A percentile compares a stretch with the other conserved stretches of the same genome.
These are phyloP conservation scores for Temnothorax unifasciatus DNA, from an alignment of 2,888 invertebrate species.

Conservation along the genomic window DNA sequence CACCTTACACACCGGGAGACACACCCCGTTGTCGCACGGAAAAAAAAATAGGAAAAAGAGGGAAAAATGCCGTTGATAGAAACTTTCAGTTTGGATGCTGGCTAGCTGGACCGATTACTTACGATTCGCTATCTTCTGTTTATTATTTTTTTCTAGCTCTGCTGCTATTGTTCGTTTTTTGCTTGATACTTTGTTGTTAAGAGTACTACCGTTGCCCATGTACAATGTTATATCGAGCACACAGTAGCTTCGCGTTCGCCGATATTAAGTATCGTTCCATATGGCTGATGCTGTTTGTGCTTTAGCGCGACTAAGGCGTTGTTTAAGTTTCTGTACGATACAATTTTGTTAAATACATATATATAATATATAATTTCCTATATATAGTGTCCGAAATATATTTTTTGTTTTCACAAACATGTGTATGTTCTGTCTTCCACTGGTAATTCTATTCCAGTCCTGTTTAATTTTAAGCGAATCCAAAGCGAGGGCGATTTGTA, in stretches of 20 bases:
- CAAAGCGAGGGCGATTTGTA: conserved; percentile 18
- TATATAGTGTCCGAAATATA: conserved; percentile 61
- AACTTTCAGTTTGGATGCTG: conserved; percentile 62
- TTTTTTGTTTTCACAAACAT: conserved; percentile 65
- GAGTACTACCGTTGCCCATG: conserved; percentile 40
- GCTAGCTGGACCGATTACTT: conserved; percentile 60
- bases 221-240: conserved; percentile 47
- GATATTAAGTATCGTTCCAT: conserved; percentile 48
- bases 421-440: conserved; percentile 45
- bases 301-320: conserved; percentile 54
- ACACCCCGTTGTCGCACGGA: conserved; percentile 16
- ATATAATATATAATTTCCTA: conserved; percentile 58
- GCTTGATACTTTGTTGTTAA: conserved; percentile 51
- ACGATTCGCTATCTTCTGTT: conserved; percentile 39
- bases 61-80: conserved; percentile 58
- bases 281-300: conserved; percentile 53
- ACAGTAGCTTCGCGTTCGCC: conserved; percentile 50
- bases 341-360: conserved; percentile 55
- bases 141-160: conserved; percentile 31
- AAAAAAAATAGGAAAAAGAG: conserved; percentile 13
- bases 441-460: conserved; percentile 53
- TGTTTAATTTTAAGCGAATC: conserved; percentile 35
- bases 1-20: conserved; percentile 42
- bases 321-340: conserved; percentile 60
- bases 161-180: conserved; percentile 45